Conservation (phyloP, 2,888 invertebrate species). For the Tetragonula carbonaria region DNA sequence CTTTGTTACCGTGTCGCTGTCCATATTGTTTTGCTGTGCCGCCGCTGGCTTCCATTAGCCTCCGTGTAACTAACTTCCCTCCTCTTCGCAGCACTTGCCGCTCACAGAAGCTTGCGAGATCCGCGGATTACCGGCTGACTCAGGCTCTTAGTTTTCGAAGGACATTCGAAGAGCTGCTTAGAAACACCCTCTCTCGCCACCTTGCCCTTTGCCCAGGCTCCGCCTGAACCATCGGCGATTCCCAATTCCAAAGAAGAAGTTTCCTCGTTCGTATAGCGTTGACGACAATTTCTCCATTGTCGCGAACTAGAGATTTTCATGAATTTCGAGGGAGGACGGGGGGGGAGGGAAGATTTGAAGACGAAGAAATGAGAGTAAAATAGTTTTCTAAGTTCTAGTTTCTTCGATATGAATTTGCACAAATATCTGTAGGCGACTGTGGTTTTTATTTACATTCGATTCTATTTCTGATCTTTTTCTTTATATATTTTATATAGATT, state of each 20-base stretch:
- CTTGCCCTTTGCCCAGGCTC: not conserved
- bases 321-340: no score
- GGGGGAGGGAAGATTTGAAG: no score
- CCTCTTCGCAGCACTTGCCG: constrained; percentile 62
- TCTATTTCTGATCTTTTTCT: no score
- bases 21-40: constrained; percentile 56
- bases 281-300: not conserved
- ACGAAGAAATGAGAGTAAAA: no score
- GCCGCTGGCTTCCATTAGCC: constrained; percentile 66
- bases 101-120: constrained; percentile 65
- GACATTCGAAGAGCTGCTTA: constrained; percentile 23
- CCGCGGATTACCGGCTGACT: constrained; percentile 57
- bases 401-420: no score
- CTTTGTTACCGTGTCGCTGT: constrained; percentile 58
- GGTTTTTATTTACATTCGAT: no score
- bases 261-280: not conserved
- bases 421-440: no score
- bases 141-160: constrained; percentile 20
- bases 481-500: no score
- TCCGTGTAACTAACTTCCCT: constrained; percentile 66
- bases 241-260: constrained; percentile 14
- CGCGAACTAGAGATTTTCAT: no score
- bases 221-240: constrained; percentile 19
- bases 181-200: not conserved
- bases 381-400: no score